Conservation (phyloP, 1,140 invertebrate genomes). For the Drosophila sturtevanti region DNA sequence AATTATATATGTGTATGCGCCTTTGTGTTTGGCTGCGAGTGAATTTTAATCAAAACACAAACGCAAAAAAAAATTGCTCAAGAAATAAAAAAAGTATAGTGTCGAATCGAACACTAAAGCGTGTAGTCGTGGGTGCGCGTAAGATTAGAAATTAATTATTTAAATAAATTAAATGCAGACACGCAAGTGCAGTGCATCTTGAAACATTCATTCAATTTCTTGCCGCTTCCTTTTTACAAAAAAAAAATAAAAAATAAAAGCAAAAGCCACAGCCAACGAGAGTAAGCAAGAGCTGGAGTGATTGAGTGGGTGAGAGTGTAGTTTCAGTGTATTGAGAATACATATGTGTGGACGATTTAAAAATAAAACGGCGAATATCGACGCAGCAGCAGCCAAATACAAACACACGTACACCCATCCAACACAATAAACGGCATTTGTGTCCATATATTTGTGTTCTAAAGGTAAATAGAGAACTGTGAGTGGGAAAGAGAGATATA, state of each 20-base stretch:
- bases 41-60: conserved; percentile 3
- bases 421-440: conserved; percentile 51
- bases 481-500: conserved; percentile 21
- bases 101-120: not conserved
- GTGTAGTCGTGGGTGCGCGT: not conserved
- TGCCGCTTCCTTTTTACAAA: not conserved
- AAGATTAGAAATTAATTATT: not conserved
- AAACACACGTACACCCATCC: conserved; percentile 40
- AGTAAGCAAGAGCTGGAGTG: not conserved
- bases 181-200: not conserved
- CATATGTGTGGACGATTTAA: conserved; percentile 54
- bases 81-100: not conserved
- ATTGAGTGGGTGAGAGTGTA: conserved; percentile 14
- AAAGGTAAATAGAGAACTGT: conserved; percentile 74
- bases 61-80: not conserved
- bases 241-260: not conserved
- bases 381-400: conserved; percentile 59
- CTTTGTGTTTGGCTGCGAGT: not conserved
- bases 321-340: conserved; percentile 12
- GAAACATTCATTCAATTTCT: not conserved
- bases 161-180: not conserved
- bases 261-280: not conserved
- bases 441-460: conserved; percentile 52
- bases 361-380: conserved; percentile 77
- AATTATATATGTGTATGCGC: not conserved